Base-by-base conservation (phyloP, 2,888 invertebrate species). In the Steinernema scapterisci region DNA sequence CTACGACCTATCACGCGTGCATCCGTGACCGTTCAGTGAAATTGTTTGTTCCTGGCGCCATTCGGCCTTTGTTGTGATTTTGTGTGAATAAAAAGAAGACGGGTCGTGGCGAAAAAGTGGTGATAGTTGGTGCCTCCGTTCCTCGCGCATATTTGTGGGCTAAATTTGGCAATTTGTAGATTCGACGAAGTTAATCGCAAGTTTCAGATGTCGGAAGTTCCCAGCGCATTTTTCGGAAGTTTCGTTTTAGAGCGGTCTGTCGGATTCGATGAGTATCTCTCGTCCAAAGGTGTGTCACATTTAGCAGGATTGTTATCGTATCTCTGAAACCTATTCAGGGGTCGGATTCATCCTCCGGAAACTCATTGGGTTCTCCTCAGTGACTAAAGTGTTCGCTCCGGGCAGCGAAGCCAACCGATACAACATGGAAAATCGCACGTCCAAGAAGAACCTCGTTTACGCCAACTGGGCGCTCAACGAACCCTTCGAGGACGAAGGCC, bases 241-340 rank as follows among this genome's bases (percentile, higher is more conserved):
- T 87, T 82, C 77, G 81, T 80, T 6, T 76, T 85, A 25, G 86
- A 87, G 54, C 75, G 74, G 46, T 83, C 83, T 72, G 87, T 87
- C 75, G 85, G 87, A 70, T 87, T 87, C 74, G 87, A 87, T 70
- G 87, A 87, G 75, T 87, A 83, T 72, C 76, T 87, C 19, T 75
- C 85, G 9, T 78, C 83, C 2, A 86, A 84, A 82, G 86, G 85
- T 85, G 27, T 23, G 71, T 54, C 13, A 51, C 11, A 51, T 11
- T 51, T 51, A 19, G 6, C 51, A 9, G 21, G 21, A 19, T 19
- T 25, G n/a, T n/a, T n/a, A n/a, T n/a, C n/a, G n/a, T n/a, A n/a
- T n/a, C n/a, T 19, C 13, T 48, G 13, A 2, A 7, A n/a, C 13
- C 2, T 48, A 48, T 21, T 52, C 23, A 63, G 63, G 63, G 19